Evolutionary conservation across 2,888 invertebrate genomes (phyloP).

Genomic region (Iphiclides podalirius): DNA sequence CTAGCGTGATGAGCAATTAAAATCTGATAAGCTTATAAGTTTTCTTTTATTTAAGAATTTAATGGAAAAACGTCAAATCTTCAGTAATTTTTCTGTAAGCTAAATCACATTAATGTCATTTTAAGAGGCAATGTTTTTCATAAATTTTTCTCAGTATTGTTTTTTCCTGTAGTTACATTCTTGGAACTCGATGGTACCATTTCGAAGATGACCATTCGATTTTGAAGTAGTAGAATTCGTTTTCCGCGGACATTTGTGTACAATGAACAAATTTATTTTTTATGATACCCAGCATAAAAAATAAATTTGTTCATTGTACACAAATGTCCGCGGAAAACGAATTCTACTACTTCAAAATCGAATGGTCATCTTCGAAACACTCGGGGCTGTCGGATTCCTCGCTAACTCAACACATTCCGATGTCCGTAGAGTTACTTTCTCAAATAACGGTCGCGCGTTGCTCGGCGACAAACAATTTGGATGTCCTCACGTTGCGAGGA

Average conservation of each 20-base stretch:
- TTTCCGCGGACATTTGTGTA: too few relatives aligned
- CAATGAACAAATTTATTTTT: too few relatives aligned
- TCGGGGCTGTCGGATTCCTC: constrained; percentile 28
- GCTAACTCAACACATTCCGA: constrained; percentile 50
- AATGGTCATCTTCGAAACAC: neutral
- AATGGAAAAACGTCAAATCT: constrained; percentile 15
- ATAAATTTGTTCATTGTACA: too few relatives aligned
- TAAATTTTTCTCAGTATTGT: too few relatives aligned
- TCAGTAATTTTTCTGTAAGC: too few relatives aligned
- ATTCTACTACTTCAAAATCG: neutral
- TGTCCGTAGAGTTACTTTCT: constrained; percentile 49
- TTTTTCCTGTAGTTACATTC: too few relatives aligned
- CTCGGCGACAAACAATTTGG: constrained; percentile 57
- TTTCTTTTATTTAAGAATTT: constrained; percentile 32
- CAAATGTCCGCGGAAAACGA: too few relatives aligned
- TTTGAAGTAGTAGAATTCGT: too few relatives aligned
- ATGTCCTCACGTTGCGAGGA: constrained; percentile 53
- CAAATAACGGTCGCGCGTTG: constrained; percentile 49
- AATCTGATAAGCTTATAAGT: constrained; percentile 48
- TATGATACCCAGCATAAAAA: too few relatives aligned
- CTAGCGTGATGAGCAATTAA: constrained; percentile 46
- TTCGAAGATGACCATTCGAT: neutral
- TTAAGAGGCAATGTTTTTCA: too few relatives aligned
- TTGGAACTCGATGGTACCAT: constrained; percentile 27
- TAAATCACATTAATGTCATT: too few relatives aligned